Evolutionary conservation across 2,113 vertebrate species (phyloP).

Genomic region (Rhabdomys dilectus): DNA sequence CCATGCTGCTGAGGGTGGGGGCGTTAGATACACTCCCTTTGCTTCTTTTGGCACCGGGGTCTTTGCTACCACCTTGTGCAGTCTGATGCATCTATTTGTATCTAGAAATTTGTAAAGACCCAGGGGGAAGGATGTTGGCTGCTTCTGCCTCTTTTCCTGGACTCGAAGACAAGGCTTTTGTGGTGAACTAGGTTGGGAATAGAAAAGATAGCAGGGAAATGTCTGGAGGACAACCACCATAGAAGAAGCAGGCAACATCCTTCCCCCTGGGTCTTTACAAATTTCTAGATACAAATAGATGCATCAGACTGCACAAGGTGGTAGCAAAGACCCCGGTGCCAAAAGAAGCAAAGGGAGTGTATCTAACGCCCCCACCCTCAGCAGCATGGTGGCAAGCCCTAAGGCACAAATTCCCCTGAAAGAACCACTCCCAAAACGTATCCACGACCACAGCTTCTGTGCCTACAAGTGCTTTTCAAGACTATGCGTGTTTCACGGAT

Average conservation of each 20-base stretch:
- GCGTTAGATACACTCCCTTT: background rate
- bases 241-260: background rate
- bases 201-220: too few relatives aligned
- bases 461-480: background rate
- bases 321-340: background rate
- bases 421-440: background rate
- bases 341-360: background rate
- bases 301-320: accelerated
- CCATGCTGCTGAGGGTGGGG: accelerated
- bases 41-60: background rate
- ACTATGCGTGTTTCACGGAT: background rate
- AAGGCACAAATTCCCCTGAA: background rate
- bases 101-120: background rate
- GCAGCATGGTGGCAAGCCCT: background rate
- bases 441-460: background rate
- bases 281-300: background rate
- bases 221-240: too few relatives aligned
- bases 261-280: background rate
- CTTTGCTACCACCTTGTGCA: background rate
- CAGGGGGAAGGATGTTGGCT: background rate
- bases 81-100: background rate
- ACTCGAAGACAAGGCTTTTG: background rate
- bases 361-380: background rate
- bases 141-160: background rate
- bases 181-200: background rate